A percentile compares a stretch with the other conserved stretches of the same genome.
phyloP scores from a whole-genome alignment of 2,888 invertebrate genomes.

The Orchestes rusci region DNA sequence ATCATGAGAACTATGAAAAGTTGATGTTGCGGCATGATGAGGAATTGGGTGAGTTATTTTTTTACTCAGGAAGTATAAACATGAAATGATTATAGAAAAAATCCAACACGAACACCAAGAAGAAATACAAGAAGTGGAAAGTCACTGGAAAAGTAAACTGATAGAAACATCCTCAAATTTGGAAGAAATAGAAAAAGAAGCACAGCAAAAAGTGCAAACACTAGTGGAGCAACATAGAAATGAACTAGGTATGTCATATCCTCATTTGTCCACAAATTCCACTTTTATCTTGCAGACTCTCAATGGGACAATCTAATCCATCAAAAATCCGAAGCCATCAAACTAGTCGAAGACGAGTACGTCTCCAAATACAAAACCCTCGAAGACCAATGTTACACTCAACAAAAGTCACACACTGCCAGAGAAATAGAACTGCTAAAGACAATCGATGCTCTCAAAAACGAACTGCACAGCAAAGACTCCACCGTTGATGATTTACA shows the following conservation, averaged over 20 bases:
- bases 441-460: conserved; percentile 41
- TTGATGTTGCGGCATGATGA: conserved; percentile 56
- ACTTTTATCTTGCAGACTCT: conserved; percentile 53
- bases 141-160: conserved; percentile 42
- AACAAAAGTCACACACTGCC: conserved; percentile 41
- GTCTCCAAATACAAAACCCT: conserved; percentile 45
- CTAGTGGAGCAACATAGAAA: conserved; percentile 53
- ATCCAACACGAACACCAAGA: conserved; percentile 42
- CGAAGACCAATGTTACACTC: conserved; percentile 43
- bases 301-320: conserved; percentile 58
- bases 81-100: conserved; percentile 35
- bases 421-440: conserved; percentile 43
- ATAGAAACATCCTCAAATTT: conserved; percentile 42
- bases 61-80: background rate
- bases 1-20: conserved; percentile 65
- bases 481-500: conserved; percentile 43
- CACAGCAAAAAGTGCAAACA: conserved; percentile 42
- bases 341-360: conserved; percentile 55
- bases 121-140: conserved; percentile 42
- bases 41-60: conserved; percentile 53
- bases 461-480: conserved; percentile 39
- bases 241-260: conserved; percentile 51
- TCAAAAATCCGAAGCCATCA: conserved; percentile 56
- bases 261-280: background rate
- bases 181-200: conserved; percentile 45